Base-by-base conservation (phyloP, 2,888 invertebrate species). In the Oscheius sp. region DNA sequence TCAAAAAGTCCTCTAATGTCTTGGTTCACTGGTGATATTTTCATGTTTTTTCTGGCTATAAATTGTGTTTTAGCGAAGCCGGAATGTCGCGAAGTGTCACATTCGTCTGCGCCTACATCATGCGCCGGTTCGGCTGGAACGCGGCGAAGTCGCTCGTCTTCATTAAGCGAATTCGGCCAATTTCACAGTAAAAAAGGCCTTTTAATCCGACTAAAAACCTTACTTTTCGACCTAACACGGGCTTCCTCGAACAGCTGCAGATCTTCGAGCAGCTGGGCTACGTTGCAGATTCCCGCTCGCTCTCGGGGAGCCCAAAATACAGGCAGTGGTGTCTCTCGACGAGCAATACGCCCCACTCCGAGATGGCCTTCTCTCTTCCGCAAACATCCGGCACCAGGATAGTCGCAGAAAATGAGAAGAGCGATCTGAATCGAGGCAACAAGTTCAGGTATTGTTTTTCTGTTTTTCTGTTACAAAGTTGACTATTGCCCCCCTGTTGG, bases 11-110 rank as follows among this genome's bases (percentile, higher is more conserved):
- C 5, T 76, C 73, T 21, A 79, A 79, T 51, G 73, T 86, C n/a
- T 73, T 86, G 2, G 81, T 85, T 9, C 85, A 86, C 74, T 86
- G 85, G 85, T 76, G 81, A 82, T 85, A 66, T 65, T 55, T 57
- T 53, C 1, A 7, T 3, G 42, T 59, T 50, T n/a, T 58, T 42
- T 29, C 32, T 35, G 11, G 2, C 2, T 33, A 66, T 2, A 4
- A 10, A 35, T 13, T 11, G 7, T 10, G 11, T 70, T 85, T 75
- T 73, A 85, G 86, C 47, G 86, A 86, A 63, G 76, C 76, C 47
- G 86, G 86, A 13, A 75, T 86, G 62, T 87, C 86, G 9, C 76
- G 86, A 33, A 80, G 81, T 32, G 77, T 81, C 13, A 75, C 86
- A 2, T 72, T 86, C 53, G 84, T 84, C 9, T 78, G 81, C 53